phyloP scores from a whole-genome alignment of 2,888 invertebrate genomes.

The Mylabris sibirica region DNA sequence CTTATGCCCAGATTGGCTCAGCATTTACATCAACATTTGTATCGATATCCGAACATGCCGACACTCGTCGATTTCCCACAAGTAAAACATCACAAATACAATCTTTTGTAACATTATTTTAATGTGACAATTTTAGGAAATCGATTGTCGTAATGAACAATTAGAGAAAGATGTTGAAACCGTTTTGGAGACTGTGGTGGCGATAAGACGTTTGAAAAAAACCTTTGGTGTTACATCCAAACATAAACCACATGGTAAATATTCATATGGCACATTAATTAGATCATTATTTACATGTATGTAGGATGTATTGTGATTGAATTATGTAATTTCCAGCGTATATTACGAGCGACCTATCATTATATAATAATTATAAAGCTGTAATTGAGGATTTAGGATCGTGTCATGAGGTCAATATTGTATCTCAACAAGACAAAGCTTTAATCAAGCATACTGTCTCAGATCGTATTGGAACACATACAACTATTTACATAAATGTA shows the following conservation, averaged over 20 bases:
- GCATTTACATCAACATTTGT: conserved; percentile 92
- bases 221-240: conserved; percentile 56
- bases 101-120: conserved; percentile 6
- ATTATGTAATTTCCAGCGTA: conserved; percentile 35
- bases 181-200: conserved; percentile 52
- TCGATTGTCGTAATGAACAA: conserved; percentile 44
- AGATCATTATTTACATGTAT: neutral
- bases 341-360: conserved; percentile 34
- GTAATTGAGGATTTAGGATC: conserved; percentile 51
- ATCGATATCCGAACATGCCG: conserved; percentile 55
- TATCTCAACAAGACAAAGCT: conserved; percentile 8
- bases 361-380: conserved; percentile 36
- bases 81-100: conserved; percentile 35
- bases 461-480: conserved; percentile 48
- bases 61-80: conserved; percentile 46
- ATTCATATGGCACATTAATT: neutral
- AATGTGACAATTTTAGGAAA: conserved; percentile 40
- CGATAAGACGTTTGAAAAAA: conserved; percentile 56
- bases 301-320: conserved; percentile 11
- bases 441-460: conserved; percentile 32
- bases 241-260: conserved; percentile 54
- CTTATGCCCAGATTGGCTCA: conserved; percentile 98
- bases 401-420: conserved; percentile 42
- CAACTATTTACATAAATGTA: conserved; percentile 50
- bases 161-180: conserved; percentile 53